Percentiles rank a stretch among this genome's conserved stretches.
phyloP scores from a whole-genome alignment of 2,888 invertebrate species.

The Oligia strigilis region DNA sequence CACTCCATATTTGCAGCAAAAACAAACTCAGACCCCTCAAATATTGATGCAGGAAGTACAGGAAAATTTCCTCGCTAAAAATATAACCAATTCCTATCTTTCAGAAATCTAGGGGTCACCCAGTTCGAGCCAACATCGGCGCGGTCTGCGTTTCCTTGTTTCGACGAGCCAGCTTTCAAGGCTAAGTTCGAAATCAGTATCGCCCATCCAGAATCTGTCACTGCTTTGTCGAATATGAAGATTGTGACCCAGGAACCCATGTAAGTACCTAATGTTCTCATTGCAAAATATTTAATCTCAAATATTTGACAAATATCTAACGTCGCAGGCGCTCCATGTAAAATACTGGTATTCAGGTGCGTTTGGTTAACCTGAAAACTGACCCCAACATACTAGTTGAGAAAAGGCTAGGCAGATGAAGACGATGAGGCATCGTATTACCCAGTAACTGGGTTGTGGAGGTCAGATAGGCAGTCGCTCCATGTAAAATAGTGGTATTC shows the following conservation, averaged over 20 bases:
- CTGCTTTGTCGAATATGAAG: slow-evolving; percentile 94
- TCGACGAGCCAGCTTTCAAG: slow-evolving; percentile 95
- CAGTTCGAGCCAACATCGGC: slow-evolving; percentile 93
- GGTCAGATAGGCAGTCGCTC: neutral
- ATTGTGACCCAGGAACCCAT: slow-evolving; percentile 87
- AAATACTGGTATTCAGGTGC: neutral
- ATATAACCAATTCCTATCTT: slow-evolving; percentile 56
- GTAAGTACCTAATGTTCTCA: slow-evolving; percentile 82
- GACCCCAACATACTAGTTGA: neutral
- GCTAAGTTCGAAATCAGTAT: slow-evolving; percentile 94
- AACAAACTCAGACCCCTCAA: neutral
- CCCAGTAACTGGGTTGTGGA: too few species aligned
- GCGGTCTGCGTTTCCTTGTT: slow-evolving; percentile 93
- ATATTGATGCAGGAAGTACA: neutral
- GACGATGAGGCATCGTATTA: neutral
- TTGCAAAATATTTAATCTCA: too few species aligned
- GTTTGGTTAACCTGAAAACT: neutral
- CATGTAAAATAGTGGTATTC: neutral
- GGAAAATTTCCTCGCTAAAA: slow-evolving; percentile 15
- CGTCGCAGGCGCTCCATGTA: neutral
- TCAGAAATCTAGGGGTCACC: slow-evolving; percentile 91
- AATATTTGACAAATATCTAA: neutral
- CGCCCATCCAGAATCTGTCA: slow-evolving; percentile 91
- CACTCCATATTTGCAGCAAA: neutral
- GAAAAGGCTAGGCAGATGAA: neutral